Conservation (phyloP, 2,888 invertebrate species). For the Theristus sp. region DNA sequence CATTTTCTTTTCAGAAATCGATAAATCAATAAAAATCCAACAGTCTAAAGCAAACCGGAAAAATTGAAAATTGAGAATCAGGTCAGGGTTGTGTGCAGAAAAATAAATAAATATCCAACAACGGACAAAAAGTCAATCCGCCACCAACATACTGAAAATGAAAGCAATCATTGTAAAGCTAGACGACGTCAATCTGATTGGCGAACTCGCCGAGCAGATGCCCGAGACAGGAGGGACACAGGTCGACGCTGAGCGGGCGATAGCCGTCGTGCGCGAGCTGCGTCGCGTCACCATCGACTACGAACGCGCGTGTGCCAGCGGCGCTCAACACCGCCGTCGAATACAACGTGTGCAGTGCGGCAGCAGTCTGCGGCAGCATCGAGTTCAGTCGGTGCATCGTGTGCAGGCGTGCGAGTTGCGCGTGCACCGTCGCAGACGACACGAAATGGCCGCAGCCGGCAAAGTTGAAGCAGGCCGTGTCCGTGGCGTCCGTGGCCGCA, state of each 20-base stretch:
- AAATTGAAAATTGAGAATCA: too few species aligned
- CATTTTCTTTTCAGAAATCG: too few species aligned
- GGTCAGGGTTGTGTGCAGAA: too few species aligned
- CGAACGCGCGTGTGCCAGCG: too few species aligned
- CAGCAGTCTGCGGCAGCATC: background rate
- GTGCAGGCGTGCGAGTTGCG: background rate
- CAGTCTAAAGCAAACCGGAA: too few species aligned
- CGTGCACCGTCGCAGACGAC: background rate
- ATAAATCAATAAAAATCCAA: too few species aligned
- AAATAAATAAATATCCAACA: too few species aligned
- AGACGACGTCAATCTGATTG: background rate
- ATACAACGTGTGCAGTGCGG: background rate
- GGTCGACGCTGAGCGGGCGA: background rate
- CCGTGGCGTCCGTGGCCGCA: too few species aligned
- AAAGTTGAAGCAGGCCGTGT: background rate
- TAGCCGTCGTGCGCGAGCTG: background rate
- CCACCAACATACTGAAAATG: too few species aligned
- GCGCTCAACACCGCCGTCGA: background rate
- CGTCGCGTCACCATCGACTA: background rate
- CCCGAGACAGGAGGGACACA: background rate
- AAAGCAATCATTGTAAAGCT: too few species aligned
- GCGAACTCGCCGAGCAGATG: background rate
- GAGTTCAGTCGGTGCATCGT: background rate
- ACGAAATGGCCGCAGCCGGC: background rate
- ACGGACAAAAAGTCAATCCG: too few species aligned